Conservation (phyloP, 2,797 vertebrate species). For the Anas bernieri region DNA sequence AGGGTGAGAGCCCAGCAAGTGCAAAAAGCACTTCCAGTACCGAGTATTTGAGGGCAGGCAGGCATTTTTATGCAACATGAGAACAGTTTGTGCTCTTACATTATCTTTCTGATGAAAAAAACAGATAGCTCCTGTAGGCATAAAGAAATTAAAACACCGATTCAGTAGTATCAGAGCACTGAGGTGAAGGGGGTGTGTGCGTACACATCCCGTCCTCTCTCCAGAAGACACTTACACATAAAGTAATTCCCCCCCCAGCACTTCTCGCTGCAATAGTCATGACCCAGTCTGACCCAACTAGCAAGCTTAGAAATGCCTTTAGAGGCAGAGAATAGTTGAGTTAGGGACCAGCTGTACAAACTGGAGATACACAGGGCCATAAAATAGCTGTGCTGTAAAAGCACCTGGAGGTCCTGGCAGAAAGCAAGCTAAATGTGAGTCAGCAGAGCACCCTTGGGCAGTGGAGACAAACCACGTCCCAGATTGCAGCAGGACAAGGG, state of each 20-base stretch:
- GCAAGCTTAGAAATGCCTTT: background rate
- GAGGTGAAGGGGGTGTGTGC: background rate
- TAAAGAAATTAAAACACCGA: background rate
- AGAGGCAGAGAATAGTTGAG: background rate
- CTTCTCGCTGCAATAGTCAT: fast-evolving
- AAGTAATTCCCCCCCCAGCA: background rate
- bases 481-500: background rate
- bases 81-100: background rate
- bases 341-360: background rate
- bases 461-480: background rate
- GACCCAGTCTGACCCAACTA: background rate
- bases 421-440: fast-evolving
- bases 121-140: background rate
- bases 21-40: background rate
- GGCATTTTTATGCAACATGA: background rate
- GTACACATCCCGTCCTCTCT: background rate
- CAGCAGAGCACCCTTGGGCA: background rate
- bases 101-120: background rate
- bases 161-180: background rate
- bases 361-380: fast-evolving
- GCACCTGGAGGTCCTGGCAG: background rate
- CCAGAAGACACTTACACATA: background rate
- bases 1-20: background rate
- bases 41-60: background rate
- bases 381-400: background rate